Evolutionary conservation across 2,113 vertebrate genomes (phyloP).

Genomic region (Pongo abelii): DNA sequence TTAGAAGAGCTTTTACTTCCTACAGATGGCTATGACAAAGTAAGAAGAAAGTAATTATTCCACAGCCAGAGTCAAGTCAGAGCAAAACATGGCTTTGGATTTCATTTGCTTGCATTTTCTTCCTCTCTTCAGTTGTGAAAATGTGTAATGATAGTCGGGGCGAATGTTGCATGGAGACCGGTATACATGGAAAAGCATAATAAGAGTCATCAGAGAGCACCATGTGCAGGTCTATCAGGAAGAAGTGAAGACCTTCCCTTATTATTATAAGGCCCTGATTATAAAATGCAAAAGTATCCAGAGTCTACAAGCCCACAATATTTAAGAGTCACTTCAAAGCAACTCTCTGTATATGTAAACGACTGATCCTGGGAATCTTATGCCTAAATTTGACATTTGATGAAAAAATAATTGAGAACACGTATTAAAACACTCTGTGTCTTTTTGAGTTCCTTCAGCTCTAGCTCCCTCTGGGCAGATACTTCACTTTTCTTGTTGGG

Average conservation of each 20-base stretch:
- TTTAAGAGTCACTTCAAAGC: background rate
- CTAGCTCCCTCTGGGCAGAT: background rate
- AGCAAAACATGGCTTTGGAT: background rate
- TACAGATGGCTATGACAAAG: background rate
- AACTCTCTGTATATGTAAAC: background rate
- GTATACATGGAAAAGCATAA: background rate
- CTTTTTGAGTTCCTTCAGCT: background rate
- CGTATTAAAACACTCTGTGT: background rate
- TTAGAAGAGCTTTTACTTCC: background rate
- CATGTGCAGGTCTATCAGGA: accelerated
- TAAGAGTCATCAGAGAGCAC: background rate
- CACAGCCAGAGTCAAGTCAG: background rate
- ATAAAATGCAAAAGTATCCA: background rate
- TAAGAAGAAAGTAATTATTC: background rate
- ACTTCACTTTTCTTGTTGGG: background rate
- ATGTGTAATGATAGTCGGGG: background rate
- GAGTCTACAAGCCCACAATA: background rate
- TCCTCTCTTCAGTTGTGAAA: background rate
- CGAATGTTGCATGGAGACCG: background rate
- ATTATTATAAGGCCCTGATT: background rate
- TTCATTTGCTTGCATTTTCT: background rate
- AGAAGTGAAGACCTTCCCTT: background rate
- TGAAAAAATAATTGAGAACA: conserved; percentile 14
- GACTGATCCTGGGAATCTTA: background rate
- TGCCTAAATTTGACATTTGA: background rate